A percentile compares a stretch with the other conserved stretches of the same genome.
phyloP scores from a whole-genome alignment of 64 coral and sea anemone genomes.

The Montipora foliosa region DNA sequence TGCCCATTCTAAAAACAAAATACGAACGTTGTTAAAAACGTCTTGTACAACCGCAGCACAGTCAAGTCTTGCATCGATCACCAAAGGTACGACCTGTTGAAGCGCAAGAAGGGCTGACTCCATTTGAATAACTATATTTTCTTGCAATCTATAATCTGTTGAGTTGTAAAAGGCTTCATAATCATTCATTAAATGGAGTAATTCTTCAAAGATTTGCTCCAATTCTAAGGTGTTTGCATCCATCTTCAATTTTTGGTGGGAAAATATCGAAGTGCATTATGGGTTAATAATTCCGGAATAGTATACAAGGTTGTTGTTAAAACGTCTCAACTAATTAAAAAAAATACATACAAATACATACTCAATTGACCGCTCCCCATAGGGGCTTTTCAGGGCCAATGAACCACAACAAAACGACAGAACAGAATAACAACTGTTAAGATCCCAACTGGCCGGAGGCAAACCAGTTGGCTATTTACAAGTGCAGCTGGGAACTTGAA shows the following conservation, averaged over 20 bases:
- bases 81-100: neutral
- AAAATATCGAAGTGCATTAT: neutral
- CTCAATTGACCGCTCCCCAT: neutral
- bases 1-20: slow-evolving; percentile 18
- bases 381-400: neutral
- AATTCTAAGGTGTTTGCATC: neutral
- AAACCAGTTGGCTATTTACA: too few species aligned
- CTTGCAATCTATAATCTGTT: neutral
- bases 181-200: neutral
- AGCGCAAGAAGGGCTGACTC: neutral
- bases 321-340: neutral
- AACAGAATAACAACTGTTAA: too few species aligned
- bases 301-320: neutral
- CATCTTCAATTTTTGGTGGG: neutral
- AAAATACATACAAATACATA: neutral
- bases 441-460: too few species aligned
- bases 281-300: neutral
- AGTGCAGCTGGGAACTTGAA: too few species aligned
- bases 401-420: too few species aligned
- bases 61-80: neutral
- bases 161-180: neutral
- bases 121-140: neutral
- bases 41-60: neutral
- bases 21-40: neutral
- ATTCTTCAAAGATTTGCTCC: neutral